phyloP scores from a whole-genome alignment of 2,888 invertebrate genomes.

The Cartodere bifasciata region DNA sequence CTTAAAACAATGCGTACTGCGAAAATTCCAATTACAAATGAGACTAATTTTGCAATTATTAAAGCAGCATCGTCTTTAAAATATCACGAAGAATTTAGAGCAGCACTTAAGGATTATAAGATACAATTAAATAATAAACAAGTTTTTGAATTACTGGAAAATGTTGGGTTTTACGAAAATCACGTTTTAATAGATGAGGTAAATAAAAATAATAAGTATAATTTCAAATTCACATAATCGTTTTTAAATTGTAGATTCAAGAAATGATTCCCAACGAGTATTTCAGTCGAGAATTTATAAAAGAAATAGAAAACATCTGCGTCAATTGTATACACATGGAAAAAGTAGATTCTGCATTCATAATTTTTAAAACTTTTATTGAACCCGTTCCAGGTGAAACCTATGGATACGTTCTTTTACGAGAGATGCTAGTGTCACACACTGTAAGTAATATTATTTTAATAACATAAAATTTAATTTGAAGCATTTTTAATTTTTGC shows the following conservation, averaged over 20 bases:
- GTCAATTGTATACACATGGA: slow-evolving; percentile 41
- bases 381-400: slow-evolving; percentile 38
- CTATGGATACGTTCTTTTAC: slow-evolving; percentile 43
- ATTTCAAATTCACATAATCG: too few species aligned
- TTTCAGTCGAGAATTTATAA: slow-evolving; percentile 16
- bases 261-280: slow-evolving; percentile 11
- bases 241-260: slow-evolving; percentile 15
- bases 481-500: slow-evolving; percentile 13
- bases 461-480: slow-evolving; percentile 5
- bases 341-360: slow-evolving; percentile 37
- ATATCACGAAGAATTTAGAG: slow-evolving; percentile 27
- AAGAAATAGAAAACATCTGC: slow-evolving; percentile 30
- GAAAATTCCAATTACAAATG: slow-evolving; percentile 36
- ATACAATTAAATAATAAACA: slow-evolving; percentile 23
- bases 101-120: slow-evolving; percentile 30
- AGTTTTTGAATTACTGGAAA: slow-evolving; percentile 36
- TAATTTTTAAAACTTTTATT: slow-evolving; percentile 37
- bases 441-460: slow-evolving; percentile 29
- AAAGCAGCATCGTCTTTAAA: slow-evolving; percentile 40
- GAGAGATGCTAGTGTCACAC: slow-evolving; percentile 44
- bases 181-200: slow-evolving; percentile 16
- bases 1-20: slow-evolving; percentile 46
- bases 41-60: slow-evolving; percentile 40
- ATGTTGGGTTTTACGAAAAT: slow-evolving; percentile 28
- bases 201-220: slow-evolving; percentile 8